Percentiles rank a stretch among this genome's conserved stretches.
Evolutionary conservation across 2,113 vertebrate genomes (phyloP).

Genomic region (Canis aureus): DNA sequence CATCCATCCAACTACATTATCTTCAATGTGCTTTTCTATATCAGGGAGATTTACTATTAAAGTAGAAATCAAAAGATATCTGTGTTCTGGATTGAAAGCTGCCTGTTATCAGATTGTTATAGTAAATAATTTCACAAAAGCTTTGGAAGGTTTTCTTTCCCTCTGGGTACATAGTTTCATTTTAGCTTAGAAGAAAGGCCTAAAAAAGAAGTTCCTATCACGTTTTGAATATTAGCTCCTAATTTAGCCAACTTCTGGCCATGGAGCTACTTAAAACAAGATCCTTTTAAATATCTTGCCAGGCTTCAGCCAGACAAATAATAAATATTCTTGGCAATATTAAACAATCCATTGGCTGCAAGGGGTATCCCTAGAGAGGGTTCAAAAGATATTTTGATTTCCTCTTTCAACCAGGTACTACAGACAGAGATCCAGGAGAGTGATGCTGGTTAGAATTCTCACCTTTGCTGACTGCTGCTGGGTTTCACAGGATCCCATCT

Average conservation of each 20-base stretch:
- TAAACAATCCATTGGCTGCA: neutral
- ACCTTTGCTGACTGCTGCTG: neutral
- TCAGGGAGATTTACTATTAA: neutral
- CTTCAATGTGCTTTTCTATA: neutral
- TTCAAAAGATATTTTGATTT: neutral
- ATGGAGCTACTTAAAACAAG: neutral
- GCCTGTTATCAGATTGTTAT: neutral
- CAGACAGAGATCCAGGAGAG: neutral
- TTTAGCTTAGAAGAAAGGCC: neutral
- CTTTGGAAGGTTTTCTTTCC: neutral
- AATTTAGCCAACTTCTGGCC: neutral
- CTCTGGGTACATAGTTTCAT: neutral
- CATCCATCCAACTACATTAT: neutral
- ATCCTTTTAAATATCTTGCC: neutral
- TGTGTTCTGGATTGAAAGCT: neutral
- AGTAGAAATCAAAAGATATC: neutral
- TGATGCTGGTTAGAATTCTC: neutral
- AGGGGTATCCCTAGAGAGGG: neutral
- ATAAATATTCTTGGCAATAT: neutral
- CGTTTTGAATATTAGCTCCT: neutral
- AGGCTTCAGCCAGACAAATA: neutral
- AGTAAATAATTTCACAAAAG: neutral
- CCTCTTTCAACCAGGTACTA: neutral
- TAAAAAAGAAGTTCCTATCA: neutral
- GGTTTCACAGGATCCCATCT: neutral